Evolutionary conservation across 1,140 invertebrate genomes (phyloP), one percentile per base, ranked within the genome.

Genomic region (Cepaea nemoralis): DNA sequence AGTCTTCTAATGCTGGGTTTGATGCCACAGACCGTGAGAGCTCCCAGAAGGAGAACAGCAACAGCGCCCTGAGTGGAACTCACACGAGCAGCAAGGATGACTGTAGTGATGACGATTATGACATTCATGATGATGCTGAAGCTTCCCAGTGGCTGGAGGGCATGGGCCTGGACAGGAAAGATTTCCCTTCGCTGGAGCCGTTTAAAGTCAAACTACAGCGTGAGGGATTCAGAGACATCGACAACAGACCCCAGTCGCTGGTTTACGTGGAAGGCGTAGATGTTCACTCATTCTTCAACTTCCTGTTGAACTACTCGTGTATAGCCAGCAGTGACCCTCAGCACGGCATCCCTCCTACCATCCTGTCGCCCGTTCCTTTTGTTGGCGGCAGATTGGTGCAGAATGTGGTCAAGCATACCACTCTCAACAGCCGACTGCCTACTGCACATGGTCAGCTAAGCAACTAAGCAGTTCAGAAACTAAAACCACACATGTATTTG

Each of bases 291-390:
- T 93, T 99, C 69, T 97, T 97, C 87, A 98, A 98, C 91, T 98
- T 96, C 91, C 92, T 99, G 19, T 93, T 98, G 27, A 98, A 98
- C 92, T 96, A 95, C 87, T 95, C 95, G 89, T 94, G 94, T 24
- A 94, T 95, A 88, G 86, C 94, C n/a, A 92, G 92, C 42, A 95
- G 94, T 39, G 97, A 97, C 14, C 93, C 94, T 19, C 93, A 96
- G 77, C 95, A 95, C n/a, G 96, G 96, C 0, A 93, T 98, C 48
- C 97, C 97, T 67, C 97, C 97, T 1, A 98, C 97, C 6, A 93
- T 99, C 31, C 90, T 99, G 42, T 93, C 97, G 14, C 97, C 97
- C 0, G 94, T 96, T 3, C 95, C 96, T 22, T 99, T 98, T 91
- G 94, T 95, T 76, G 96, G 96, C 14, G 96, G 95, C 5, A 94